Conservation (phyloP, 23 tunicate species). For the Phallusia fumigata region DNA sequence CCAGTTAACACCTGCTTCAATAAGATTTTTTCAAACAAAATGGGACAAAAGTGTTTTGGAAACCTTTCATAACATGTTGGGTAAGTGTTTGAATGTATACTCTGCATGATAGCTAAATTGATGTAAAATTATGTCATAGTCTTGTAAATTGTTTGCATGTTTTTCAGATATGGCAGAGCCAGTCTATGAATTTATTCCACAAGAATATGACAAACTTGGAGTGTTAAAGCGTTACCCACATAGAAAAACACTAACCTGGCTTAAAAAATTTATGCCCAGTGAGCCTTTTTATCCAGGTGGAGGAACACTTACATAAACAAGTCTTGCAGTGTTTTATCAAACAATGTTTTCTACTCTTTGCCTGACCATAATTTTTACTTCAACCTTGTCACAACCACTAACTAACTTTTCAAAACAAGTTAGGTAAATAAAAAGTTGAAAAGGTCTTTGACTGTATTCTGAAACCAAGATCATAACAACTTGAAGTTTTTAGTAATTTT, state of each 20-base stretch:
- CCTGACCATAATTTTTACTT: too few species aligned
- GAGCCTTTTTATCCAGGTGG: constrained; percentile 96
- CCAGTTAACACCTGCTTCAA: constrained; percentile 56
- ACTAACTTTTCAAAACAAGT: too few species aligned
- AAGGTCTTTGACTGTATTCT: not conserved
- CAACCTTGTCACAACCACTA: too few species aligned
- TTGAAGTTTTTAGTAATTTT: constrained; percentile 63
- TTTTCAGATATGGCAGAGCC: constrained; percentile 78
- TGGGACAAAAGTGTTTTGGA: constrained; percentile 74
- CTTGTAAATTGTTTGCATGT: not conserved
- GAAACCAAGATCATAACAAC: constrained; percentile 29
- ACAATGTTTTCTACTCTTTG: not conserved
- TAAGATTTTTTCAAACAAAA: constrained; percentile 73
- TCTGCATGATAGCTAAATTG: not conserved
- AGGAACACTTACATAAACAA: constrained; percentile 33
- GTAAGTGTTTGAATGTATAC: constrained; percentile 16
- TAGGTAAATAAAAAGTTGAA: too few species aligned
- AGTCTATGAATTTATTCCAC: constrained; percentile 57
- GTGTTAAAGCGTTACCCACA: constrained; percentile 36
- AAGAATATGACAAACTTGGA: constrained; percentile 14
- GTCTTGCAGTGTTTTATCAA: not conserved
- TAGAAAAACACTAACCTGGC: constrained; percentile 62
- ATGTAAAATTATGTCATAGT: not conserved
- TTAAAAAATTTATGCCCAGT: constrained; percentile 67
- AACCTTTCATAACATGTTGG: constrained; percentile 44